Evolutionary conservation across 2,888 invertebrate species (phyloP).

Genomic region (Loripinus fragilis): DNA sequence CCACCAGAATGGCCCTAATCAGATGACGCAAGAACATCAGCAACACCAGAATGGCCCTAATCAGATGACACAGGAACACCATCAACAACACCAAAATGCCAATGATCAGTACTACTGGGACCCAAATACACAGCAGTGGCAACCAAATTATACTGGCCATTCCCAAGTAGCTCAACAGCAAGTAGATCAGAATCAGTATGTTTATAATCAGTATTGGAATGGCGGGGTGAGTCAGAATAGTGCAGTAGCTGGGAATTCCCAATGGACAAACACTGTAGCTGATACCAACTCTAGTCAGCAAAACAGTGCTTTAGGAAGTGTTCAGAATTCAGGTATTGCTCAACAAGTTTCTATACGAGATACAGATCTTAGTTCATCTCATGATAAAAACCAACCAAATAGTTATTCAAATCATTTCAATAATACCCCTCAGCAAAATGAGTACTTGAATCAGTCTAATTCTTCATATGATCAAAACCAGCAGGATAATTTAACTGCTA

Average conservation of each 20-base stretch:
- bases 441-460: conserved; percentile 10
- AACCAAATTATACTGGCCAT: conserved; percentile 31
- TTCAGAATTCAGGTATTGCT: conserved; percentile 7
- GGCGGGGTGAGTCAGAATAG: neutral
- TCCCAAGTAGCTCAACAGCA: conserved; percentile 20
- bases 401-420: neutral
- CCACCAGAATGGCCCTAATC: too few relatives aligned
- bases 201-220: conserved; percentile 43
- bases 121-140: conserved; percentile 44
- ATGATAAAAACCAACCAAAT: conserved; percentile 1
- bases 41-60: too few relatives aligned
- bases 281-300: conserved; percentile 1
- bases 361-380: neutral
- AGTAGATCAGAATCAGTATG: conserved; percentile 19
- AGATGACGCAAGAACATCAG: too few relatives aligned
- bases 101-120: conserved; percentile 31
- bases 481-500: conserved; percentile 35
- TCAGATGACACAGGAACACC: conserved; percentile 32
- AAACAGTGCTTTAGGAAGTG: conserved; percentile 25
- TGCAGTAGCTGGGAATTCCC: neutral
- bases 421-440: neutral
- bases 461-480: conserved; percentile 4
- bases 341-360: conserved; percentile 9
- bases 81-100: conserved; percentile 22
- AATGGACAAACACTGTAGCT: neutral